Evolutionary conservation across 2,888 invertebrate species (phyloP).

Genomic region (Patella depressa): DNA sequence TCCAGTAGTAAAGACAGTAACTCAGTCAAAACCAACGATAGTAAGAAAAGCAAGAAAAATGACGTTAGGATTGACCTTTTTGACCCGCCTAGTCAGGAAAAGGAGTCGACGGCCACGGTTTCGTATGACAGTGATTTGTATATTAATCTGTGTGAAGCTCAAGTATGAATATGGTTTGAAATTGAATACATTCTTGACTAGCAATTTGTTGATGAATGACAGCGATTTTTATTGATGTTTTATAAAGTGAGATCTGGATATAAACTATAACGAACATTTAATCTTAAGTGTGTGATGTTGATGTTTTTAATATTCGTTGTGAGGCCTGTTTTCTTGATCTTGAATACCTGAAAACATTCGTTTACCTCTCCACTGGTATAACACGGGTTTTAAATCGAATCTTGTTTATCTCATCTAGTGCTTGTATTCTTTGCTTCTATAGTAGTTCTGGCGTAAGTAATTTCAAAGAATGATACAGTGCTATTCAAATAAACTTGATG

Average conservation of each 20-base stretch:
- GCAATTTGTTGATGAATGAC: no score
- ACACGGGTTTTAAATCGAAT: no score
- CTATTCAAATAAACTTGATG: no score
- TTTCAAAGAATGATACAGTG: no score
- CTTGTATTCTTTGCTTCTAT: no score
- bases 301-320: conserved; percentile 7
- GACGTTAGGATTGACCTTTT: conserved; percentile 61
- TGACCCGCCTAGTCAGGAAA: conserved; percentile 67
- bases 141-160: conserved; percentile 65
- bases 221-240: no score
- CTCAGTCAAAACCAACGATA: conserved; percentile 44
- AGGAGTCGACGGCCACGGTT: conserved; percentile 66
- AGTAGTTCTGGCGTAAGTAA: no score
- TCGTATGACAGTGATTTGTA: conserved; percentile 66
- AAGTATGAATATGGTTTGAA: conserved; percentile 47
- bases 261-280: no score
- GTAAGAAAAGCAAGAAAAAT: conserved; percentile 55
- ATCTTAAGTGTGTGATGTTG: neutral
- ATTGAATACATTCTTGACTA: neutral
- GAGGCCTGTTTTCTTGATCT: conserved; percentile 1
- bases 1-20: conserved; percentile 50
- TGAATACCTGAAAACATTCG: neutral
- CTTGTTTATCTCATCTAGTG: no score
- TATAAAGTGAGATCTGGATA: no score
- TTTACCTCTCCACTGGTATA: no score